Base-by-base conservation (phyloP, 92 coral and sea anemone species). In the Zoanthus solanderi region DNA sequence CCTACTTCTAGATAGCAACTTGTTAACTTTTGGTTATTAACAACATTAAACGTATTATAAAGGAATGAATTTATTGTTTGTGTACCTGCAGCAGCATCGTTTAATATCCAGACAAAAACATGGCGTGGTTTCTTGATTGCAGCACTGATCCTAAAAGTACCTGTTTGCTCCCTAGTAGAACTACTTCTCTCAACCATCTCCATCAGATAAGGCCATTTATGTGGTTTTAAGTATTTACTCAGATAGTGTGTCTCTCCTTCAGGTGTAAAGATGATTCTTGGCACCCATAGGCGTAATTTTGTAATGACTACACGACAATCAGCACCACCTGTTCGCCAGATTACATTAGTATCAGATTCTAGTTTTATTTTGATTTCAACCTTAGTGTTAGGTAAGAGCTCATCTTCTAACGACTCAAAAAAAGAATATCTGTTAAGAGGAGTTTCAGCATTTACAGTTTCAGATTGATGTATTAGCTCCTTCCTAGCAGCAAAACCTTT, bases 51-150 rank as follows among this genome's bases (percentile, higher is more conserved):
- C 4, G 89, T 85, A 69, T 85, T 85, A 45, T 54, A 85, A 0
- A 85, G 66, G 84, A 85, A 85, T 4, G 89, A 87, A 68, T 85
- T 85, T 2, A 63, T 61, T 1, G 32, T 42, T 52, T 85, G 89
- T 29, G 5, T 13, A 15, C 76, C 81, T 34, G 0, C 71, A 17
- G 42, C 76, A 6, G 89, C 89, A 53, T 74, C 81, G 28, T 85
- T 85, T 17, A 45, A 28, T 42, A 76, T 56, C 86, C 89, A 85
- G 61, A 85, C 42, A 65, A 85, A 85, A 4, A 85, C 84, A 53
- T 75, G 89, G n/a, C 89, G 34, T 6, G 89, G 89, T 11, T 68
- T 61, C 30, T 53, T 54, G 15, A 85, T 72, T 0, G 68, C 81
- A 0, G 87, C 1, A 1, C 71, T 76, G 18, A 85, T 85, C 47